Evolutionary conservation across 2,797 vertebrate genomes (phyloP), one percentile per base, ranked within the genome.

Genomic region (Halcyon badia): DNA sequence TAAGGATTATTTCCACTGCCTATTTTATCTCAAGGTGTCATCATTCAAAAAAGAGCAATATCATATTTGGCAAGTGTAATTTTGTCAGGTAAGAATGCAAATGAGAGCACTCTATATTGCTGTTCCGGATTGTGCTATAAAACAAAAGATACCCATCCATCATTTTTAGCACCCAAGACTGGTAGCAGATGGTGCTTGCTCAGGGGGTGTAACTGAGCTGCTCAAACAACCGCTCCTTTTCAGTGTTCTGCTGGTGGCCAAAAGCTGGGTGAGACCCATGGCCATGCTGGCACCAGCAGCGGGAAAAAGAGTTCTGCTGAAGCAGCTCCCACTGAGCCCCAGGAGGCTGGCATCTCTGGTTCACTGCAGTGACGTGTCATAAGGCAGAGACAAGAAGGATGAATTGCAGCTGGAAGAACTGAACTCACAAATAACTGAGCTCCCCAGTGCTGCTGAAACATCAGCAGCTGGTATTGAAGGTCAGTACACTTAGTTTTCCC

Each of bases 21-120:
- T 89, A 22, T 77, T 91, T 91, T 69, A 90, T 83, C 66, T 90
- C 0, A 3, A 93, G 48, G 58, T 92, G 64, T 76, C 66, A 77
- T 64, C 19, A 9, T 21, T 51, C 19, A 76, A 41, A 94, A 94
- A 87, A 72, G 66, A 93, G 83, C 87, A 93, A 21, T 60, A 51
- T 41, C 44, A 13, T 30, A 60, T 86, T 66, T 87, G 93, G 85
- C 88, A 96, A 84, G 83, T 42, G 89, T 81, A 51, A 78, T 89
- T 94, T 89, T 89, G 76, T 68, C 73, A 96, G 91, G 93, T 93
- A 92, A 76, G 71, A 80, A 71, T 26, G 51, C 20, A 94, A 91
- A 83, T 60, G 41, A 75, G 61, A 78, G 13, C 52, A 39, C 46
- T 81, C 19, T 49, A 5, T 89, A 80, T 25, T 54, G 61, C 61